Evolutionary conservation across 2,113 vertebrate genomes (phyloP).

Genomic region (Pleuronectes platessa): DNA sequence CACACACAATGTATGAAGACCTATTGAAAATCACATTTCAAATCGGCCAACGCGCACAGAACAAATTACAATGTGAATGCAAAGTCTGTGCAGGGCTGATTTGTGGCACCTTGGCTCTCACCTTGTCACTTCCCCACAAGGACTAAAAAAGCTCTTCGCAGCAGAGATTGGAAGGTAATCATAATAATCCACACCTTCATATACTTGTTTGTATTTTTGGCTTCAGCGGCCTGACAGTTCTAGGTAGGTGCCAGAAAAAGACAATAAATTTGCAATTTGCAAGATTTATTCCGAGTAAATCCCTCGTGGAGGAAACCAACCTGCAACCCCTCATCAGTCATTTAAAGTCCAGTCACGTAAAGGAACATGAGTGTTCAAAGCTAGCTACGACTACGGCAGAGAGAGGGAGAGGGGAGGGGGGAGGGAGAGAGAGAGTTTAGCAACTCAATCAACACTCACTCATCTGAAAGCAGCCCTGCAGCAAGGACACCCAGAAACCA

Average conservation of each 20-base stretch:
- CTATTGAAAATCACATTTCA: slow-evolving; percentile 1
- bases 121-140: background rate
- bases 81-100: background rate
- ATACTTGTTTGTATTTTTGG: background rate
- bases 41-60: background rate
- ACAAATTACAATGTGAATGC: background rate
- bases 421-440: too few relatives aligned
- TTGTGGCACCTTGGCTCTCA: background rate
- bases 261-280: background rate
- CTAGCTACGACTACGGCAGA: background rate
- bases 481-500: background rate
- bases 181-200: background rate
- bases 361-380: background rate
- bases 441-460: background rate
- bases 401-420: too few relatives aligned
- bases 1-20: background rate
- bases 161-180: background rate
- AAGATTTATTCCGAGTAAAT: background rate
- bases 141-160: background rate
- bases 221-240: background rate
- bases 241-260: background rate
- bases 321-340: background rate
- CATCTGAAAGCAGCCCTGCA: background rate
- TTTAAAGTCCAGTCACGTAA: background rate
- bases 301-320: background rate